Conservation (phyloP, 1,140 invertebrate species). For the Agrypnia vestita region DNA sequence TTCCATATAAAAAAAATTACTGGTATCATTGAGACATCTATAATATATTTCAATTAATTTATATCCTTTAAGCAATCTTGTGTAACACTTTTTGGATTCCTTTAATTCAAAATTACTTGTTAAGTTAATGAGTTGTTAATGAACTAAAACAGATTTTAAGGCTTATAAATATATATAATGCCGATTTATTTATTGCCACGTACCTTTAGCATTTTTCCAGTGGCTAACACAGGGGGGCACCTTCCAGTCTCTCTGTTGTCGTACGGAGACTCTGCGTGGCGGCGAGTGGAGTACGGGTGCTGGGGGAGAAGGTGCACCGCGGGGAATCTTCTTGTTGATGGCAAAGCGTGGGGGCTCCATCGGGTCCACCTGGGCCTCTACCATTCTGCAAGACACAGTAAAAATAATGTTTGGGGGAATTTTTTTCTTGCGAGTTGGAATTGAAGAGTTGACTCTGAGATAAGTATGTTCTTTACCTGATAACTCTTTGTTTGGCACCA, state of each 20-base stretch:
- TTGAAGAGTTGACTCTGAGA: not conserved
- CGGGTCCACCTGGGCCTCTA: slow-evolving; percentile 87
- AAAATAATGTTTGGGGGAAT: not conserved
- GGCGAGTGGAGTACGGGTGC: slow-evolving; percentile 97
- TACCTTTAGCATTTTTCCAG: slow-evolving; percentile 99
- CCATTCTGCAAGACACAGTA: slow-evolving; percentile 67
- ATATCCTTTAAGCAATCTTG: too few species aligned
- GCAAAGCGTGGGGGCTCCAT: slow-evolving; percentile 99
- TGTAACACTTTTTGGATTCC: too few species aligned
- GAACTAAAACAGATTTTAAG: too few species aligned
- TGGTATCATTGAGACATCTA: too few species aligned
- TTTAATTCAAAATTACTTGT: too few species aligned
- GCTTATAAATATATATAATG: too few species aligned
- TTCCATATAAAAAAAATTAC: too few species aligned
- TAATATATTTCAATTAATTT: too few species aligned
- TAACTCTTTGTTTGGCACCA: slow-evolving; percentile 97
- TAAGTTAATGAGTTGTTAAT: too few species aligned
- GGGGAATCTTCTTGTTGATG: slow-evolving; percentile 96
- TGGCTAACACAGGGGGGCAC: slow-evolving; percentile 99
- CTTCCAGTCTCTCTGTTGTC: slow-evolving; percentile 99
- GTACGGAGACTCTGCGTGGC: slow-evolving; percentile 96
- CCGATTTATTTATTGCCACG: too few species aligned
- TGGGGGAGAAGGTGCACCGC: slow-evolving; percentile 98
- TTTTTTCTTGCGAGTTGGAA: too few species aligned
- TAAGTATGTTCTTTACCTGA: slow-evolving; percentile 78